Conservation (phyloP, 23 tunicate species). For the Diplosoma virens region DNA sequence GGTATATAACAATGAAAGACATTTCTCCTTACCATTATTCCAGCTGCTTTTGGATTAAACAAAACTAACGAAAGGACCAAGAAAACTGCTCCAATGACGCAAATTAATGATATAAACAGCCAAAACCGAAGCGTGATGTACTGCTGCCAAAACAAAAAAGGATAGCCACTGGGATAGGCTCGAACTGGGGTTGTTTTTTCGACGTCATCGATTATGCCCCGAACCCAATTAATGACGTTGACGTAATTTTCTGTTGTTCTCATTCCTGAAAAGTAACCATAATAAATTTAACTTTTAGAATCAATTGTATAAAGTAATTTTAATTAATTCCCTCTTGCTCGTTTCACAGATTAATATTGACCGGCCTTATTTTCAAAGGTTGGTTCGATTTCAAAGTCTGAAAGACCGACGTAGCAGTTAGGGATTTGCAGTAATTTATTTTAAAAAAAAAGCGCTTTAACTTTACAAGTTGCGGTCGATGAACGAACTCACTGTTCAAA, state of each 20-base stretch:
- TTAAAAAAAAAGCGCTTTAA: background rate
- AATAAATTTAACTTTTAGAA: too few relatives aligned
- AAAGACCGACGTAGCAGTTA: too few relatives aligned
- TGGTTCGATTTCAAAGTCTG: too few relatives aligned
- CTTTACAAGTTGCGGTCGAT: background rate
- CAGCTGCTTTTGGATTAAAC: conserved; percentile 75
- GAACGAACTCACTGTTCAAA: conserved; percentile 84
- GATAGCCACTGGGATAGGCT: conserved; percentile 89
- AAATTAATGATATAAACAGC: conserved; percentile 76
- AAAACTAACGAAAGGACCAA: conserved; percentile 68
- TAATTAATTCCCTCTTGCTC: too few relatives aligned
- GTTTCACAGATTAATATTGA: too few relatives aligned
- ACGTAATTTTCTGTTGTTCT: conserved; percentile 88
- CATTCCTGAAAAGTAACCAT: conserved; percentile 31
- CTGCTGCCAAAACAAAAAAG: conserved; percentile 92
- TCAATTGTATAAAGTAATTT: too few relatives aligned
- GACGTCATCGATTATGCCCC: conserved; percentile 41
- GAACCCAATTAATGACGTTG: conserved; percentile 57
- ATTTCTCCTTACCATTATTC: conserved; percentile 66
- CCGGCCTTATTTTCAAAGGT: too few relatives aligned
- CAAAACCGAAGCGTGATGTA: conserved; percentile 82
- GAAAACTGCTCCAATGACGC: conserved; percentile 62
- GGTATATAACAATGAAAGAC: too few relatives aligned
- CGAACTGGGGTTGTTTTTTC: conserved; percentile 22
- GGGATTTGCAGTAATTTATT: background rate